Base-by-base conservation (phyloP, 1,140 invertebrate species). In the Euwallacea similis region DNA sequence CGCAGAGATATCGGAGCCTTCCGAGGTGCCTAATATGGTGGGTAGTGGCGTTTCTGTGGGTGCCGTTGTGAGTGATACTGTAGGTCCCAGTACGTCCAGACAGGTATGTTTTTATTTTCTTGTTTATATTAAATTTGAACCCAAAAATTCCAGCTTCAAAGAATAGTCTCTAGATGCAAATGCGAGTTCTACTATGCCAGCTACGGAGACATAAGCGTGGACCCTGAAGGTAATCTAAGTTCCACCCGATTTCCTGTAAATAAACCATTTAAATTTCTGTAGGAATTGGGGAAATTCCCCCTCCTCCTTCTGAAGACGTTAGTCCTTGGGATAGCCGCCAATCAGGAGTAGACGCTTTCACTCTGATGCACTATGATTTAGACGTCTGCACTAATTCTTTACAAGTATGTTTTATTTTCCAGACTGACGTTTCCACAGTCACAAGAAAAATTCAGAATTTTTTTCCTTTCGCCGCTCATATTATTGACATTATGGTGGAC, bases 171-270 rank as follows among this genome's bases (percentile, higher is more conserved):
- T 0, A 86, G 97, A 7, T 99, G 98, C 84, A 93, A 93, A 79
- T 99, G 97, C 83, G 96, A 99, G 83, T 97, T 99, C 83, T 98
- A 96, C 81, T 99, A 98, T 82, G 96, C 95, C 43, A 93, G 93
- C 65, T 98, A 98, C 80, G 93, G 94, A 10, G 94, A 97, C 78
- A 86, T 85, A 67, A 88, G 87, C 33, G 84, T 94, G 13, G 91
- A 94, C 82, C 88, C 88, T 0, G 87, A 86, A 60, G 85, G 72
- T 56, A 62, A 62, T 42, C 3, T 42, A 62, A 60, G 16, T 42
- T 64, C 59, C 9, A 6, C 10, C 21, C 21, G 1, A 61, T 61
- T 41, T 41, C 3, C 42, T 61, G 21, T 10, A 11, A 42, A 43
- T 41, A 61, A 61, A 10, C 10, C 11, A 61, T 7, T 58, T 13